Conservation (phyloP, 2,113 vertebrate species). For the Myxocyprinus asiaticus region DNA sequence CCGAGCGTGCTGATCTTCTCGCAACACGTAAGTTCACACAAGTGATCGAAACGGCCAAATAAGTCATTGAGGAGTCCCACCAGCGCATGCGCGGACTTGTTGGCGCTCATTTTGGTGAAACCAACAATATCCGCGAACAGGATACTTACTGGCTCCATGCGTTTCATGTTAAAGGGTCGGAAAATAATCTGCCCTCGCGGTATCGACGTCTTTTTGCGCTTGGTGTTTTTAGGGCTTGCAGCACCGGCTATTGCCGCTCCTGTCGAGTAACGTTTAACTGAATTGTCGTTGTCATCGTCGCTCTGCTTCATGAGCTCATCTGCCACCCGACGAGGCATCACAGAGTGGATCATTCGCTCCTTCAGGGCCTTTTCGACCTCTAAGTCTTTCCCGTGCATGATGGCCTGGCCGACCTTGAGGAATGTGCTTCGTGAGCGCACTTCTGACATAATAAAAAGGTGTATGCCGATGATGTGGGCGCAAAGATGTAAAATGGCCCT, state of each 20-base stretch:
- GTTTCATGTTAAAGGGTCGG: slow-evolving; percentile 97
- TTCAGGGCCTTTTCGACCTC: slow-evolving; percentile 98
- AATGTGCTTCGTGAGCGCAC: slow-evolving; percentile 96
- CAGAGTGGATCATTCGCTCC: slow-evolving; percentile 98
- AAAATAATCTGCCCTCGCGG: slow-evolving; percentile 91
- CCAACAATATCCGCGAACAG: slow-evolving; percentile 96
- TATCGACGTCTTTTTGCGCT: slow-evolving; percentile 94
- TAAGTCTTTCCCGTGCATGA: slow-evolving; percentile 97
- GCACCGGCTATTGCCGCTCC: slow-evolving; percentile 81
- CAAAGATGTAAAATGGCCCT: slow-evolving; percentile 90
- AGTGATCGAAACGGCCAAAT: slow-evolving; percentile 92
- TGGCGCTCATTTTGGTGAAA: slow-evolving; percentile 97
- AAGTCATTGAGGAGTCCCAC: slow-evolving; percentile 95
- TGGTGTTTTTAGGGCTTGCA: slow-evolving; percentile 83
- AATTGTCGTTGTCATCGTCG: slow-evolving; percentile 91
- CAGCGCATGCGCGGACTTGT: slow-evolving; percentile 93
- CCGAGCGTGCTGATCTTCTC: slow-evolving; percentile 98
- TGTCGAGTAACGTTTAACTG: slow-evolving; percentile 86
- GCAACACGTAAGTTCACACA: slow-evolving; percentile 91
- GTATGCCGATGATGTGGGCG: slow-evolving; percentile 89
- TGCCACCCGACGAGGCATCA: slow-evolving; percentile 93
- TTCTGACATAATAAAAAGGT: slow-evolving; percentile 95
- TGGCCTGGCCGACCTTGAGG: slow-evolving; percentile 96
- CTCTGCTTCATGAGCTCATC: slow-evolving; percentile 96
- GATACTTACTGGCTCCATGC: slow-evolving; percentile 95